phyloP scores from a whole-genome alignment of 1,140 invertebrate species.

The Prorops nasuta region DNA sequence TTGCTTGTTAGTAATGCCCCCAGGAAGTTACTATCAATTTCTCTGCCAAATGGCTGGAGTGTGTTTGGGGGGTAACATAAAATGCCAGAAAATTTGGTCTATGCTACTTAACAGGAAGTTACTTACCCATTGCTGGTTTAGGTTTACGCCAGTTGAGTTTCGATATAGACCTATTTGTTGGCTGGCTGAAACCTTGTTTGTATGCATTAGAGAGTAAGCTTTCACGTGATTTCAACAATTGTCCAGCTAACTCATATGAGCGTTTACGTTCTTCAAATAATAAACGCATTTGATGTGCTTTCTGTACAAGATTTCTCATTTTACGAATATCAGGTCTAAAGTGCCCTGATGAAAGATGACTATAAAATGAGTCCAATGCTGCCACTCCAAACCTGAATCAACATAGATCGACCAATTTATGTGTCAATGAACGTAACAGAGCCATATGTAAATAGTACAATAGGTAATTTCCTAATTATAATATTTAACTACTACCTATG shows the following conservation, averaged over 20 bases:
- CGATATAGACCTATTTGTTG: slow-evolving; percentile 56
- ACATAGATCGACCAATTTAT: too few species aligned
- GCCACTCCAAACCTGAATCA: slow-evolving; percentile 50
- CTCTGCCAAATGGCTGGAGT: slow-evolving; percentile 25
- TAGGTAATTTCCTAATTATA: background rate
- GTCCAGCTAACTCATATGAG: slow-evolving; percentile 58
- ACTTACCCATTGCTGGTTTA: slow-evolving; percentile 51
- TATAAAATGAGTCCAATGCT: slow-evolving; percentile 57
- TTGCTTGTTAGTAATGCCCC: slow-evolving; percentile 25
- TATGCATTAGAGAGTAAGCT: slow-evolving; percentile 63
- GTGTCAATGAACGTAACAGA: slow-evolving; percentile 25
- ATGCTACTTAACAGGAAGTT: slow-evolving; percentile 25
- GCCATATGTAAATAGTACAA: background rate
- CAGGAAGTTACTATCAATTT: slow-evolving; percentile 25
- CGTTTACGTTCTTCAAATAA: slow-evolving; percentile 62
- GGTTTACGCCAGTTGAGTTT: slow-evolving; percentile 53
- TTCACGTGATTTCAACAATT: slow-evolving; percentile 68
- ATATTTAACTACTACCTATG: slow-evolving; percentile 55
- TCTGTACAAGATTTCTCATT: slow-evolving; percentile 62
- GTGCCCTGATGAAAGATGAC: slow-evolving; percentile 64
- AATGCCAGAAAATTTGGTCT: slow-evolving; percentile 39
- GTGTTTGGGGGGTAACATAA: slow-evolving; percentile 20
- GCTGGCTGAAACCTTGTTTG: slow-evolving; percentile 54
- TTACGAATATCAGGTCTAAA: slow-evolving; percentile 62
- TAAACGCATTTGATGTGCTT: slow-evolving; percentile 68